phyloP scores from a whole-genome alignment of 2,113 vertebrate genomes.

The Notarius lentiginosus region DNA sequence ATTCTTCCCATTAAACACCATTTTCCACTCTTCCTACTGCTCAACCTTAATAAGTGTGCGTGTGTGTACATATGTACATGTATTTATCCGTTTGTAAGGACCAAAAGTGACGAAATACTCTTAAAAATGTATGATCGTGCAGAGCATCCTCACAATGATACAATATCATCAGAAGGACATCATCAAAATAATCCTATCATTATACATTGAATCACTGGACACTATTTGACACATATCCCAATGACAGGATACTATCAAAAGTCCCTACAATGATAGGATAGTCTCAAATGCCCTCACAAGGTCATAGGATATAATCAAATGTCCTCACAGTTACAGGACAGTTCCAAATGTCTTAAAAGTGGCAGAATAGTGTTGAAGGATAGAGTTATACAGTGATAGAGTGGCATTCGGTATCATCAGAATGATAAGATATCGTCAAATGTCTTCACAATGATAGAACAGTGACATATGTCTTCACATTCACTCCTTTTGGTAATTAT shows the following conservation, averaged over 20 bases:
- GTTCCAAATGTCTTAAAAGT: neutral
- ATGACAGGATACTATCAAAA: neutral
- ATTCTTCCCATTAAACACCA: constrained; percentile 50
- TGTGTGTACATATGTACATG: constrained; percentile 8
- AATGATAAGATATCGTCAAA: neutral
- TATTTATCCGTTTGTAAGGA: neutral
- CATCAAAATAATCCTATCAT: neutral
- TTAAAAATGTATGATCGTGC: neutral
- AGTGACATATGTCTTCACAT: neutral
- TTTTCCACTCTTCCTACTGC: constrained; percentile 41
- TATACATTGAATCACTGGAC: neutral
- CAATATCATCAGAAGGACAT: neutral
- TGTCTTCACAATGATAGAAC: neutral
- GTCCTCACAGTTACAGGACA: neutral
- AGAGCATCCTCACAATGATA: neutral
- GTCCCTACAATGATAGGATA: neutral
- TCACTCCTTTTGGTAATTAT: neutral
- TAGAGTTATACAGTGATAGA: no score
- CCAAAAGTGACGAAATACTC: neutral
- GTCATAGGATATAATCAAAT: neutral
- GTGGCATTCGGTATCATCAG: neutral
- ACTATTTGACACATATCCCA: neutral
- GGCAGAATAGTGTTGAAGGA: no score
- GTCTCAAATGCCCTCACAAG: neutral
- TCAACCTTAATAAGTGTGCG: constrained; percentile 24